Evolutionary conservation across 1,140 invertebrate genomes (phyloP), one percentile per base, ranked within the genome.

Genomic region (Apis laboriosa): DNA sequence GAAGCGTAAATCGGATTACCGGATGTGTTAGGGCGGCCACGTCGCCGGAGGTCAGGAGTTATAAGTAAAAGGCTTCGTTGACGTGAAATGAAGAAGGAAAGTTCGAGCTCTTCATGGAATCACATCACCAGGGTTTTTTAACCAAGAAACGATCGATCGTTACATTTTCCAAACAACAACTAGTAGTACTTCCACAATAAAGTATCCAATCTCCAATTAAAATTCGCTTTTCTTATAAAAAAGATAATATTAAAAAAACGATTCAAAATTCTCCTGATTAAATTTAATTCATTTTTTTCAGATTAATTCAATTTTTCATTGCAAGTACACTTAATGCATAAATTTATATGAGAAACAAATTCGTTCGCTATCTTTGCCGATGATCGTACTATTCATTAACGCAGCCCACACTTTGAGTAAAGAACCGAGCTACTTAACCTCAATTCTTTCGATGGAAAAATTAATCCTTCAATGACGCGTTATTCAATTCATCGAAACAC

Each of bases 31-130:
- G 66, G 77, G 55, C 55, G 66, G 43, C 43, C 60, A 66, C 79
- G 79, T 76, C 61, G 61, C 61, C 72, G 72, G 79, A 67, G 79
- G 79, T 81, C 72, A 75, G 72, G n/a, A 81, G 63, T 81, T 81
- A 72, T 76, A 63, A 75, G 71, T 81, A 81, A 81, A 81, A 81
- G 79, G 79, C 61, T 81, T 81, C 79, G 72, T 76, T 81, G 66
- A 63, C 63, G 58, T 63, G 58, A 73, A 80, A 80, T 24, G 77
- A 80, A 80, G 77, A 68, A 73, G 77, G 72, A 58, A 76, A 81
- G 71, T 81, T 81, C 72, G 61, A 81, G 72, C 43, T 81, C 53
- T 81, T 76, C 72, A 34, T 66, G 53, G 79, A 81, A 81, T 67
- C 64, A 34, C 61, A 67, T 75, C 53, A 49, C 9, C 51, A 17